phyloP scores from a whole-genome alignment of 2,113 vertebrate genomes.

The Gymnocephalus cernua region DNA sequence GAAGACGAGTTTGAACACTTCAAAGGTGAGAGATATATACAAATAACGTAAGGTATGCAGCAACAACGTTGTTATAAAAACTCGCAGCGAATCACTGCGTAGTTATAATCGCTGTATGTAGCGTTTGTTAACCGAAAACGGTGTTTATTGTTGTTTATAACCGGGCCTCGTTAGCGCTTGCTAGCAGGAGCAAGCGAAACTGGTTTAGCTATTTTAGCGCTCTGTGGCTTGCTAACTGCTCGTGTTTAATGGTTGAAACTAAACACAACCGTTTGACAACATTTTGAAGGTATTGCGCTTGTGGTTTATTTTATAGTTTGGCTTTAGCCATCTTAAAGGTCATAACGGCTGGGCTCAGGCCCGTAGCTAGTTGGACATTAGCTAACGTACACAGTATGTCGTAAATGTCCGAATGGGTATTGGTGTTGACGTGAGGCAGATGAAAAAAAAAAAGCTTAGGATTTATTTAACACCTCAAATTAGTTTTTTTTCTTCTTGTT shows the following conservation, averaged over 20 bases:
- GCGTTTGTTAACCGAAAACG: neutral
- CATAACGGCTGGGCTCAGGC: neutral
- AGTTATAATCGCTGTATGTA: fast-evolving
- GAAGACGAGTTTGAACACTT: neutral
- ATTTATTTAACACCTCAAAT: too few species aligned
- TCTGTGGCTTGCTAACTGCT: too few species aligned
- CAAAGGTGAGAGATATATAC: too few species aligned
- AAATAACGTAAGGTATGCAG: slow-evolving; percentile 36
- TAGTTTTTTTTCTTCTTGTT: too few species aligned
- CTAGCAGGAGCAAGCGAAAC: neutral
- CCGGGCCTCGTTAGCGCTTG: neutral
- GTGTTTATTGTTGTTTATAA: neutral
- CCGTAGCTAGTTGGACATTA: too few species aligned
- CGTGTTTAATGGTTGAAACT: neutral
- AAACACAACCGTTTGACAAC: too few species aligned
- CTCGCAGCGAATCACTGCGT: fast-evolving
- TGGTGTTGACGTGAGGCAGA: too few species aligned
- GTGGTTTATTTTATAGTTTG: too few species aligned
- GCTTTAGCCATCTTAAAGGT: too few species aligned
- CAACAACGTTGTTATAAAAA: neutral
- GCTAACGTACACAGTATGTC: too few species aligned
- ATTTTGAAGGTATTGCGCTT: neutral
- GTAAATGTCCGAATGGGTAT: too few species aligned
- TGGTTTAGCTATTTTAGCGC: neutral
- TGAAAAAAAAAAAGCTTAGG: too few species aligned